These are phyloP conservation scores for Zeus faber DNA, from an alignment of 2,113 vertebrate genomes.

Conservation along the genomic window DNA sequence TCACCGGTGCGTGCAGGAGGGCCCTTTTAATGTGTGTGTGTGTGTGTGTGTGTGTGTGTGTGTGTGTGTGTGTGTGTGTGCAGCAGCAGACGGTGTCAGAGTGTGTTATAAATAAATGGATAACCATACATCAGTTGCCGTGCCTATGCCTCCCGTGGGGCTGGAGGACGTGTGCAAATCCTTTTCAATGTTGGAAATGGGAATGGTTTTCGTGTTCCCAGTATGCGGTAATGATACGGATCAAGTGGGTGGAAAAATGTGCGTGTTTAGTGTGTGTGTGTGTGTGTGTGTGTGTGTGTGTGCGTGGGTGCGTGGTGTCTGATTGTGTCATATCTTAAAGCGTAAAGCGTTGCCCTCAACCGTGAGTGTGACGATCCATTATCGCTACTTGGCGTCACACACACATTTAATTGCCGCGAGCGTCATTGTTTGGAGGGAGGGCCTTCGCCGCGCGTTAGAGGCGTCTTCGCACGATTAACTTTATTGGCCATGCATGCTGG, in stretches of 20 bases:
- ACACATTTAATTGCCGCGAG: too few relatives aligned
- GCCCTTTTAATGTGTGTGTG: too few relatives aligned
- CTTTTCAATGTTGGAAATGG: background rate
- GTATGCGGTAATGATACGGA: constrained; percentile 12
- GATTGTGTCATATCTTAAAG: constrained; percentile 21
- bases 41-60: too few relatives aligned
- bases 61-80: too few relatives aligned
- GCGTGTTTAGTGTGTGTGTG: constrained; percentile 7
- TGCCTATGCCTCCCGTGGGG: background rate
- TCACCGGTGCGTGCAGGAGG: too few relatives aligned
- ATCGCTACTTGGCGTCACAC: too few relatives aligned
- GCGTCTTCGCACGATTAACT: too few relatives aligned
- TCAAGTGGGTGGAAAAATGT: background rate
- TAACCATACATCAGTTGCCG: constrained; percentile 1
- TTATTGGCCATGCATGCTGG: too few relatives aligned
- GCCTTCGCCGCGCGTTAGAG: background rate
- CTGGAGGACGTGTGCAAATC: constrained; percentile 4
- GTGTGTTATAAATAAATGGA: constrained; percentile 21
- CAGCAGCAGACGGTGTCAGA: too few relatives aligned
- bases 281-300: too few relatives aligned
- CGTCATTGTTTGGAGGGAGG: background rate
- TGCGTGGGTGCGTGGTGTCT: too few relatives aligned
- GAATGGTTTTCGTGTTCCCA: constrained; percentile 19
- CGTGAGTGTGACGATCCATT: background rate
- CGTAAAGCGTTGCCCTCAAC: background rate